These are phyloP conservation scores for Bruchidius siliquastri DNA, from an alignment of 2,888 invertebrate genomes.

Conservation along the genomic window DNA sequence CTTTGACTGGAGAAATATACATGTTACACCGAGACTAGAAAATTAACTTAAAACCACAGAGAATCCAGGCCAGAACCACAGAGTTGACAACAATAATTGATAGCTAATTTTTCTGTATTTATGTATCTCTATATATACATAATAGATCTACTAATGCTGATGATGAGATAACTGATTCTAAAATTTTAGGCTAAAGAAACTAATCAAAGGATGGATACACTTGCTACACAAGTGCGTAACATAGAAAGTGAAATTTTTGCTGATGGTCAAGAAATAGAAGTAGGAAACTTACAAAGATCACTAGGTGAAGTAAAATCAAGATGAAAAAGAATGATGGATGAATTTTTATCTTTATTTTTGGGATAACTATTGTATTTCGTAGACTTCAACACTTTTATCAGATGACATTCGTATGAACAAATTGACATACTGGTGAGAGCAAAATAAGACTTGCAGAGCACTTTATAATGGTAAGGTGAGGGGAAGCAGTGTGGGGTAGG, in stretches of 20 bases:
- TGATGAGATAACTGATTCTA: background rate
- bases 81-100: too few species aligned
- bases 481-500: too few species aligned
- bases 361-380: too few species aligned
- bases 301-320: constrained; percentile 72
- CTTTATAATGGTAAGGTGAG: too few species aligned
- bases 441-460: too few species aligned
- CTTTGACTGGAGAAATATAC: too few species aligned
- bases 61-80: too few species aligned
- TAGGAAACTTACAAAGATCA: constrained; percentile 68
- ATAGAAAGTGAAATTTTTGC: constrained; percentile 60
- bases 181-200: constrained; percentile 63
- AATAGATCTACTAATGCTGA: background rate
- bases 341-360: constrained; percentile 11
- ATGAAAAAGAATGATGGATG: constrained; percentile 12
- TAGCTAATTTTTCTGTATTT: background rate
- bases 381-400: too few species aligned
- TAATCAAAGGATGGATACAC: constrained; percentile 66
- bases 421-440: too few species aligned
- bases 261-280: constrained; percentile 56
- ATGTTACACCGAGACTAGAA: too few species aligned
- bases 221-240: constrained; percentile 70
- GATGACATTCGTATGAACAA: too few species aligned
- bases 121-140: background rate
- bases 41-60: too few species aligned